Base-by-base conservation (phyloP, 2,113 vertebrate species). In the Limanda limanda region DNA sequence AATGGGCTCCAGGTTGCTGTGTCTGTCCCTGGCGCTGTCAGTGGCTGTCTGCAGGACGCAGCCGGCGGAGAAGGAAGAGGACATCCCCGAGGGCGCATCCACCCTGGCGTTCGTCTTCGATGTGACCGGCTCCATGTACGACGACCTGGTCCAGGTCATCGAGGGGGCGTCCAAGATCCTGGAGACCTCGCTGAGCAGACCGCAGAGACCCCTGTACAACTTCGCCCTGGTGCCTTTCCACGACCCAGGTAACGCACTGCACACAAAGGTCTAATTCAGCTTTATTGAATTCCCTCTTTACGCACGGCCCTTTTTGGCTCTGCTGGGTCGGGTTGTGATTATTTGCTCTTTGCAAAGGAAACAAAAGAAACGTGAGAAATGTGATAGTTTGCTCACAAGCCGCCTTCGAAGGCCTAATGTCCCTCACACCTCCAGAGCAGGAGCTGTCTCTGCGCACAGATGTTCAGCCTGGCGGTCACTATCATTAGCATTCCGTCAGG, bases 51-150 rank as follows among this genome's bases (percentile, higher is more conserved):
- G 91, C 95, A 92, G 37, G 95, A 94, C 20, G 54, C 21, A 78
- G n/a, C 89, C 1, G 83, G 62, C 18, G 82, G 71, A 83, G 0
- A 86, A 90, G 64, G 75, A 42, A 7, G 37, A 95, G 79, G 94
- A 92, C 13, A 94, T 96, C 78, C 97, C 97, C 1, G 96, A 98
- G 86, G 98, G 97, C 45, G 97, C 98, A 54, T 98, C 98, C 73
- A 99, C 98, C 55, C 90, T 99, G 89, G 96, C 97, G 0, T 99
- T 99, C 89, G 98, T 99, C n/a, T 99, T 99, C 68, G 98, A 99
- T 82, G 97, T 99, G 42, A 99, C 98, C 51, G 98, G 98, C 20
- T 99, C 98, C 91, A 99, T 99, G 98, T 99, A 99, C 68, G 98
- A 99, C 71, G 98, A 99, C 79, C 86, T 99, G 83, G 97, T 99